Evolutionary conservation across 2,797 vertebrate species (phyloP).

Genomic region (Periophthalmus magnuspinnatus): DNA sequence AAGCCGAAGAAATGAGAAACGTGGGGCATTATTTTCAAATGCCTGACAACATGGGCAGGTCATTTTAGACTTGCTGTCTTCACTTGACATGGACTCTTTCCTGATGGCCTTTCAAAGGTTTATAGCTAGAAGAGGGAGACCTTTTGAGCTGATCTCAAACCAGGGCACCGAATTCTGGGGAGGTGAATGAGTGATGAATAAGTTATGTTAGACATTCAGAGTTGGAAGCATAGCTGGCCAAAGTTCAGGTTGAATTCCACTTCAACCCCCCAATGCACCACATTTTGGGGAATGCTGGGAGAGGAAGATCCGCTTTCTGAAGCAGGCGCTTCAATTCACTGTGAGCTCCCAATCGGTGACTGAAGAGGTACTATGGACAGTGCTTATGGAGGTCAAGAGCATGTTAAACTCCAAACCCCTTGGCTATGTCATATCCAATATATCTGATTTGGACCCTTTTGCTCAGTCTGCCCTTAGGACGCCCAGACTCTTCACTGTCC

Average conservation of each 20-base stretch:
- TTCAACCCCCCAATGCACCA: background rate
- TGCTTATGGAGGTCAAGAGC: background rate
- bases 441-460: background rate
- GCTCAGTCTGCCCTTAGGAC: background rate
- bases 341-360: background rate
- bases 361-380: background rate
- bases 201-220: background rate
- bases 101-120: background rate
- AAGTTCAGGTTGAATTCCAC: background rate
- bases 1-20: background rate
- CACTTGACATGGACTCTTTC: background rate
- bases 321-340: background rate
- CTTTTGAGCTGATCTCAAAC: background rate
- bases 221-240: background rate
- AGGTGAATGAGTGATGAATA: background rate
- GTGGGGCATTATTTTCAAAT: conserved; percentile 12
- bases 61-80: background rate
- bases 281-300: background rate
- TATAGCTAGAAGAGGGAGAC: background rate
- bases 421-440: background rate
- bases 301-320: background rate
- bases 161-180: conserved; percentile 5
- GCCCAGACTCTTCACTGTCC: background rate
- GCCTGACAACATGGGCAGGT: background rate
- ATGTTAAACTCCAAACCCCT: background rate